These are phyloP conservation scores for Anaspis maculata DNA, from an alignment of 2,888 invertebrate genomes.

Conservation along the genomic window DNA sequence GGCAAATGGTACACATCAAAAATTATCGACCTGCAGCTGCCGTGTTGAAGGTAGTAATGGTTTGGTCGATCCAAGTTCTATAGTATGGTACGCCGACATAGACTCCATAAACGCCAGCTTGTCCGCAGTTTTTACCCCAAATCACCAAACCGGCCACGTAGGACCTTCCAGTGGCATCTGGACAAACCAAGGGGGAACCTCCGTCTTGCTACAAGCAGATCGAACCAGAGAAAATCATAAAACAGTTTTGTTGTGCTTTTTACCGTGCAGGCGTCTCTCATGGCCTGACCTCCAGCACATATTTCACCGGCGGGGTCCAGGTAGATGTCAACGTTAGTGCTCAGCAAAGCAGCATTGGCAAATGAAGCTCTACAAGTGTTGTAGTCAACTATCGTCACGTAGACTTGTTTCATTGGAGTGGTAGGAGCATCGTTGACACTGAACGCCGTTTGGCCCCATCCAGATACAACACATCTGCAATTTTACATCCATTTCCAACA, in stretches of 20 bases:
- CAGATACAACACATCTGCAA: slow-evolving; percentile 58
- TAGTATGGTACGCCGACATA: slow-evolving; percentile 67
- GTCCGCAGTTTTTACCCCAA: slow-evolving; percentile 69
- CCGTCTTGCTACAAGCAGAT: slow-evolving; percentile 65
- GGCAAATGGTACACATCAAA: no score
- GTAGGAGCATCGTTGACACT: slow-evolving; percentile 36
- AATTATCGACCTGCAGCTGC: no score
- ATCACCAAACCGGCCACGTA: slow-evolving; percentile 59
- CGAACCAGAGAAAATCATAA: no score
- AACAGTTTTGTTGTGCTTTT: no score
- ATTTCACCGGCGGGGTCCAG: slow-evolving; percentile 32
- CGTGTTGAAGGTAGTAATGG: no score
- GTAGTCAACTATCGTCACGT: slow-evolving; percentile 62
- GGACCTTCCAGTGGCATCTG: slow-evolving; percentile 37
- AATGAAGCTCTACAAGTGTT: slow-evolving; percentile 37
- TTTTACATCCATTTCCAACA: no score
- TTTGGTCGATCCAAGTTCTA: slow-evolving; percentile 22
- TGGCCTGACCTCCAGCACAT: slow-evolving; percentile 35
- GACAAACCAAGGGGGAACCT: slow-evolving; percentile 62
- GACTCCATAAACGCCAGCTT: slow-evolving; percentile 62
- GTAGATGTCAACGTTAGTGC: slow-evolving; percentile 29
- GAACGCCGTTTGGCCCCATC: slow-evolving; percentile 83
- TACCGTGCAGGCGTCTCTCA: slow-evolving; percentile 35
- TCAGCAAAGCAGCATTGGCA: slow-evolving; percentile 23
- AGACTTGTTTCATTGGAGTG: slow-evolving; percentile 64